A percentile compares a stretch with the other conserved stretches of the same genome.
phyloP scores from a whole-genome alignment of 2,888 invertebrate genomes.

The Cheilosia vernalis region DNA sequence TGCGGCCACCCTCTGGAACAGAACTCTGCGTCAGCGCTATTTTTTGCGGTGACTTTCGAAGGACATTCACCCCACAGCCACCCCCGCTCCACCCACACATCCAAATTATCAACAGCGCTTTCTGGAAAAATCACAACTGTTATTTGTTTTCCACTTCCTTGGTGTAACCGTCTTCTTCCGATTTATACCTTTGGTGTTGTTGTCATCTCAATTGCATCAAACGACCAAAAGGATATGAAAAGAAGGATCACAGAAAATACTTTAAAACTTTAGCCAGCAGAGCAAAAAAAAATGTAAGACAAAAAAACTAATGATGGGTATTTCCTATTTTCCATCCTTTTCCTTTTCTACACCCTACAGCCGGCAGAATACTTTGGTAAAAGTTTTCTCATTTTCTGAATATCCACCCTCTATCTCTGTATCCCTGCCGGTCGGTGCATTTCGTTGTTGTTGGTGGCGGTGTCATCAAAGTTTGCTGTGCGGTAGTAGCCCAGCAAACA shows the following conservation, averaged over 20 bases:
- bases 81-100: not conserved
- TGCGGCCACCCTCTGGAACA: not conserved
- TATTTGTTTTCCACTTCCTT: constrained; percentile 56
- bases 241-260: constrained; percentile 30
- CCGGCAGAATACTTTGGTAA: constrained; percentile 15
- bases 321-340: constrained; percentile 14
- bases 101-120: constrained; percentile 24
- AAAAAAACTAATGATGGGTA: constrained; percentile 7
- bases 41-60: constrained; percentile 3
- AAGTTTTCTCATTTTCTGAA: constrained; percentile 70
- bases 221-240: constrained; percentile 11
- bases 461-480: constrained; percentile 37
- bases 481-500: constrained; percentile 20
- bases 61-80: constrained; percentile 19
- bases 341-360: not conserved
- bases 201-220: constrained; percentile 59
- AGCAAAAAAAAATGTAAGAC: not conserved
- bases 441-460: constrained; percentile 1
- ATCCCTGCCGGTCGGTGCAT: not conserved
- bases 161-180: constrained; percentile 20
- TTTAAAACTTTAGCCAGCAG: constrained; percentile 41
- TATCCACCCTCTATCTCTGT: constrained; percentile 8
- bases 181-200: constrained; percentile 10
- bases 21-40: constrained; percentile 15
- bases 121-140: constrained; percentile 51